phyloP scores from a whole-genome alignment of 2,888 invertebrate genomes.

The Sarcophaga variegata region DNA sequence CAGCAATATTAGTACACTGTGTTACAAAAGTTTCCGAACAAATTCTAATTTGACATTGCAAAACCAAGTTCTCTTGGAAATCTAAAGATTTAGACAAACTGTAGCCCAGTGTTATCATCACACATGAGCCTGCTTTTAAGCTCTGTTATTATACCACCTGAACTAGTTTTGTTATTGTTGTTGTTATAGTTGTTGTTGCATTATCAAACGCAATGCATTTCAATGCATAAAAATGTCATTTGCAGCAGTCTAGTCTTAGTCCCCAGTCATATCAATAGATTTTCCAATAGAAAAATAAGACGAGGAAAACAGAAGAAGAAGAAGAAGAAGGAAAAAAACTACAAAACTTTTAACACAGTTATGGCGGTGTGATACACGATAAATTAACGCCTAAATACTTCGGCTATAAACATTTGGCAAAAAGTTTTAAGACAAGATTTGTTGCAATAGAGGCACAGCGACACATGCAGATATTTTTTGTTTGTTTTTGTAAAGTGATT shows the following conservation, averaged over 20 bases:
- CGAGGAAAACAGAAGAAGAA: neutral
- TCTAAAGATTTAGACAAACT: no score
- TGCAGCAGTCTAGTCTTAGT: no score
- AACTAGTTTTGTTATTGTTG: constrained; percentile 51
- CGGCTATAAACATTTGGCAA: neutral
- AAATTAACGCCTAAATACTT: constrained; percentile 63
- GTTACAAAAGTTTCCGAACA: neutral
- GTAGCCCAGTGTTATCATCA: neutral
- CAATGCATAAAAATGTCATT: constrained; percentile 66
- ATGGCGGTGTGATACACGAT: constrained; percentile 36
- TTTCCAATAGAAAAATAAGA: constrained; percentile 10
- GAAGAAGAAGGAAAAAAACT: neutral
- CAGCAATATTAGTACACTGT: constrained; percentile 27
- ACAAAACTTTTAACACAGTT: constrained; percentile 46
- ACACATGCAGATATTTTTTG: neutral
- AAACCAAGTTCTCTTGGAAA: no score
- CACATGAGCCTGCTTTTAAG: neutral
- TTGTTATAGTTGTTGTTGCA: neutral
- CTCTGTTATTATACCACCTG: constrained; percentile 42
- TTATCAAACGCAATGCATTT: constrained; percentile 47
- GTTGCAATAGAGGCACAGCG: neutral
- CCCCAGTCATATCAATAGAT: constrained; percentile 39
- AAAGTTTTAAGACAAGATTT: neutral
- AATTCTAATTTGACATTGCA: no score
- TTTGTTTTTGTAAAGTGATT: constrained; percentile 37